Evolutionary conservation across 2,113 vertebrate genomes (phyloP), one percentile per base, ranked within the genome.

Genomic region (Aspiorhynchus laticeps): DNA sequence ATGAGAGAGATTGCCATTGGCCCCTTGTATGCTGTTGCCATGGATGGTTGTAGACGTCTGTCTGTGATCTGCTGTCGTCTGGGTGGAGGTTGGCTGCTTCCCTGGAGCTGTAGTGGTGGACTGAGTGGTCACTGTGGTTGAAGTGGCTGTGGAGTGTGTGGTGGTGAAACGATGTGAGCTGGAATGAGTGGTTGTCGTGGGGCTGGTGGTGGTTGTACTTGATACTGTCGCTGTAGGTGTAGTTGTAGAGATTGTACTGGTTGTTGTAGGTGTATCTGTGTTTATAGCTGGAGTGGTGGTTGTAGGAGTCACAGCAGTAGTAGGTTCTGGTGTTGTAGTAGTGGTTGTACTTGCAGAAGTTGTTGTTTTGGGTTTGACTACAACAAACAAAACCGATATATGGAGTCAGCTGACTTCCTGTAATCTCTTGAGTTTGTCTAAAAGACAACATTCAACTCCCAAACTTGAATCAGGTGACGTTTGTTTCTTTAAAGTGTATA

Each of bases 1-100:
- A 90, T 98, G 97, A 43, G 97, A 98, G 63, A 98, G 95, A 92
- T 97, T 98, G 92, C 91, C 96, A 87, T 97, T 96, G 87, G 96
- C 95, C 31, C 95, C 96, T 85, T 95, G 96, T 80, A 95, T 93
- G 80, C 92, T 91, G 88, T 94, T 94, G 9, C 61, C 79, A 14
- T 87, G 91, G 59, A 94, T 3, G 65, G 93, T 91, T 33, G 81
- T 91, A 8, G 86, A 41, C 0, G 0, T 80, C 7, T 85, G 86
- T 0, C 85, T 92, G 38, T 28, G 21, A 75, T 10, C 85, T 87
- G 85, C 88, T 89, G 11, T 81, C 74, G 88, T 86, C 82, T 38
- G 91, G 0, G 81, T 91, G 90, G 91, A 79, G 0, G 82, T 24
- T 0, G 90, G 82, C 3, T 80, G 89, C 51, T 71, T 56, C 77